Conservation (phyloP, 1,140 invertebrate species). For the Trichoplusia ni region DNA sequence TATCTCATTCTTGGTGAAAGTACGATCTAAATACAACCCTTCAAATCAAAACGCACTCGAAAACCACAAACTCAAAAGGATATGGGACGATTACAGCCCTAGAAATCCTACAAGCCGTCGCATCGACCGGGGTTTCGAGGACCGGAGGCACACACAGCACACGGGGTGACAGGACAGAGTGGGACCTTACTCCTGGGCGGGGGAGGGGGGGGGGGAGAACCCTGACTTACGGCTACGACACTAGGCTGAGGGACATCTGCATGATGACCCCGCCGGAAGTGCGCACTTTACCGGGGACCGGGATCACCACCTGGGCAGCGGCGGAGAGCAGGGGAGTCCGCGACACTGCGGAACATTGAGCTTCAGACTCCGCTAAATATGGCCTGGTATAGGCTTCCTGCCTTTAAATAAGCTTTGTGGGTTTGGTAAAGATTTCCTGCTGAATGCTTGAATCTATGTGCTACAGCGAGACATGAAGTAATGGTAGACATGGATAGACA, state of each 20-base stretch:
- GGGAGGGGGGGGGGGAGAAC: constrained; percentile 32
- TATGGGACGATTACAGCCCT: not conserved
- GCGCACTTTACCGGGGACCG: constrained; percentile 75
- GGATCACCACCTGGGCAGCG: constrained; percentile 69
- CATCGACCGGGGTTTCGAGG: constrained; percentile 5
- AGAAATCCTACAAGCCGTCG: constrained; percentile 2
- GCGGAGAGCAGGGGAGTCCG: constrained; percentile 43
- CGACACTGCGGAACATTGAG: constrained; percentile 60
- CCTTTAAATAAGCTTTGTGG: not conserved
- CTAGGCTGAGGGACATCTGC: constrained; percentile 55
- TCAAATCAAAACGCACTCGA: constrained; percentile 24
- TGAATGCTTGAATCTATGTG: constrained; percentile 5
- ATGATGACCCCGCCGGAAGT: constrained; percentile 58
- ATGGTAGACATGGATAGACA: not conserved
- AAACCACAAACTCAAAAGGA: constrained; percentile 39
- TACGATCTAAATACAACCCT: not conserved
- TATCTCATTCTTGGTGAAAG: not conserved
- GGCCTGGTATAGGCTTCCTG: not conserved
- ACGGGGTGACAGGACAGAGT: constrained; percentile 29
- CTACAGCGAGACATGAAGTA: not conserved
- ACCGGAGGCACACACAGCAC: constrained; percentile 38
- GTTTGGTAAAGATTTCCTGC: constrained; percentile 6
- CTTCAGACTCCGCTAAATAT: constrained; percentile 30
- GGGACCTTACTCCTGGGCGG: not conserved
- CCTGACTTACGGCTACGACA: constrained; percentile 65